Percentiles rank a stretch among this genome's conserved stretches.
Evolutionary conservation across 23 tunicate species (phyloP).

Genomic region (Ascidia mentula): DNA sequence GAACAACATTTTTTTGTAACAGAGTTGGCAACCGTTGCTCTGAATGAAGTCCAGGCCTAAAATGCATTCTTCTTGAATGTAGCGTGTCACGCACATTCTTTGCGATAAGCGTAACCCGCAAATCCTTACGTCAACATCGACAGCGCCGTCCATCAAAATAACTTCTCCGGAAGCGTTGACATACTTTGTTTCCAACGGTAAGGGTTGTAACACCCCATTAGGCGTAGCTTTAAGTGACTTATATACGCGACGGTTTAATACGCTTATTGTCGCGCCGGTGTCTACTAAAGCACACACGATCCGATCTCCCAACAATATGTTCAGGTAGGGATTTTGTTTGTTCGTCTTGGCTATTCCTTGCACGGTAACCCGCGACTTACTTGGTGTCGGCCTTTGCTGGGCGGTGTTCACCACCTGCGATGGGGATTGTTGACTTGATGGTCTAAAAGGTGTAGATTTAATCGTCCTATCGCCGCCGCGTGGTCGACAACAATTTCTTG

Average conservation of each 20-base stretch:
- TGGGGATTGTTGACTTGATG: no score
- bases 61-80: neutral
- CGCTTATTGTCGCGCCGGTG: neutral
- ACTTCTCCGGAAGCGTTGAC: neutral
- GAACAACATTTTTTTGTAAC: neutral
- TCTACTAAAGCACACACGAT: constrained; percentile 18
- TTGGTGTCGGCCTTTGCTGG: no score
- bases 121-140: neutral
- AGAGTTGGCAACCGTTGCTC: neutral
- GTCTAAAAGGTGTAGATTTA: no score
- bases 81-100: neutral
- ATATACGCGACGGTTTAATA: neutral
- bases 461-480: no score
- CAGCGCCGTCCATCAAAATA: neutral
- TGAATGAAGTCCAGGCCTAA: constrained; percentile 13
- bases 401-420: no score
- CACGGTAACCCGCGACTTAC: no score
- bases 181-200: neutral
- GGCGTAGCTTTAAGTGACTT: neutral
- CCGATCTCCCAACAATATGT: neutral
- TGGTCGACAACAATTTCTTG: no score
- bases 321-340: neutral
- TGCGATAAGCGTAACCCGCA: neutral
- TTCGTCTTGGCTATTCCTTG: no score
- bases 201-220: neutral